These are phyloP conservation scores for Sorex fumeus DNA, from an alignment of 2,113 vertebrate species.

Conservation along the genomic window DNA sequence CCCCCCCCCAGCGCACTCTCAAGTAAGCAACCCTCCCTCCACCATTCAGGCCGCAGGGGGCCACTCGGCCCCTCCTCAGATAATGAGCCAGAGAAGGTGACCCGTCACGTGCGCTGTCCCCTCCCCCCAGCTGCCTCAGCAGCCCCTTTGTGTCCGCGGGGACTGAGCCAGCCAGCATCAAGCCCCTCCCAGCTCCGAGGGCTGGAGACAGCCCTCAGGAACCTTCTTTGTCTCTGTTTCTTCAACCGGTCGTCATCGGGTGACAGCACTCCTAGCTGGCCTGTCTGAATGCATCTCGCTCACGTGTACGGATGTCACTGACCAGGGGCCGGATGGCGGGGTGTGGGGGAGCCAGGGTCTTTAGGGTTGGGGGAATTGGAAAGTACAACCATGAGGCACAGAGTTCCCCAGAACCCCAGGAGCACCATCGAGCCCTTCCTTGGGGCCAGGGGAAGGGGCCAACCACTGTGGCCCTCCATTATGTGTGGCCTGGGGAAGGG, in stretches of 20 bases:
- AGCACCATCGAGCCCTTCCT: not conserved
- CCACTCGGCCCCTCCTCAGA: not conserved
- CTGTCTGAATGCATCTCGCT: constrained; percentile 50
- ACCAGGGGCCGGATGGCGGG: constrained; percentile 76
- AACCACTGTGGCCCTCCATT: too few species aligned
- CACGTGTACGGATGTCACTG: constrained; percentile 68
- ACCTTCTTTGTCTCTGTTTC: constrained; percentile 61
- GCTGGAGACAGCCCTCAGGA: not conserved
- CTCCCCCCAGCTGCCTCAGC: not conserved
- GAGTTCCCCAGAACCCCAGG: not conserved
- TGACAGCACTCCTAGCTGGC: constrained; percentile 35
- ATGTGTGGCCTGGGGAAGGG: not conserved
- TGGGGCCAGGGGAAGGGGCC: not conserved
- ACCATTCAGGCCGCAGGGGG: too few species aligned
- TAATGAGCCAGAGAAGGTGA: constrained; percentile 64
- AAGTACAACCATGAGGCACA: not conserved
- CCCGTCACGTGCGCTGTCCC: constrained; percentile 31
- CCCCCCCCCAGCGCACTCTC: too few species aligned
- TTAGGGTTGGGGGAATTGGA: constrained; percentile 39
- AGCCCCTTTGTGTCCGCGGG: not conserved
- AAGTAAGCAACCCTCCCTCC: too few species aligned
- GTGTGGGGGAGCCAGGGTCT: constrained; percentile 43
- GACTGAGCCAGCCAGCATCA: not conserved
- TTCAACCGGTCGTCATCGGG: not conserved
- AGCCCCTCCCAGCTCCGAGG: not conserved